Evolutionary conservation across 2,113 vertebrate species (phyloP).

Genomic region (Rhinoptilus africanus): DNA sequence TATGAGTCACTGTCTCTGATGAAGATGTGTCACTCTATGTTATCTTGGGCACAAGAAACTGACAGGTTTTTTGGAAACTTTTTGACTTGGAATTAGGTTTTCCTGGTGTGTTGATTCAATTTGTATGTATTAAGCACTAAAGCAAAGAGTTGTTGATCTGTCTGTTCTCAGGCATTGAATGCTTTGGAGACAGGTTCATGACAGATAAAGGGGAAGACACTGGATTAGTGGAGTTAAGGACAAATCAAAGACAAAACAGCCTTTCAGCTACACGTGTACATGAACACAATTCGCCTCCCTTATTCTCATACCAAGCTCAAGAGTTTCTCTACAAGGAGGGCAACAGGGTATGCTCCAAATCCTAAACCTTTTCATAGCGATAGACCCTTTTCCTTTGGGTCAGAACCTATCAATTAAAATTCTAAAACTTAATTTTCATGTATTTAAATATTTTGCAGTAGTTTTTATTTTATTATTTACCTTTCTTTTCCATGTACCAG

Average conservation of each 20-base stretch:
- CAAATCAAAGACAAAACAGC: not conserved
- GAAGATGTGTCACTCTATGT: slow-evolving; percentile 1
- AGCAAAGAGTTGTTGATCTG: not conserved
- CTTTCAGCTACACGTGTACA: not conserved
- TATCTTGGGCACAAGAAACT: not conserved
- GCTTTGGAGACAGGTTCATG: not conserved
- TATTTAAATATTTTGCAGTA: not conserved
- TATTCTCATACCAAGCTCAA: not conserved
- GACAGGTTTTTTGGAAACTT: not conserved
- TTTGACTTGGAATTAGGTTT: not conserved
- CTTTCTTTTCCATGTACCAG: not conserved
- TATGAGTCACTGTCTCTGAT: slow-evolving; percentile 30
- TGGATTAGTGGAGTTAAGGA: not conserved
- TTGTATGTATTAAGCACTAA: not conserved
- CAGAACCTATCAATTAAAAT: not conserved
- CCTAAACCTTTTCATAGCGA: not conserved
- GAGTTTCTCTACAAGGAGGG: not conserved
- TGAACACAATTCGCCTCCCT: accelerated
- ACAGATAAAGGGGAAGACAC: not conserved
- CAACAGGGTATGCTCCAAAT: not conserved
- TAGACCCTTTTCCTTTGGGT: not conserved
- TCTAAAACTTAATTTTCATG: not conserved
- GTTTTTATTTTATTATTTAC: not conserved
- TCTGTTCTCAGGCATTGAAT: not conserved
- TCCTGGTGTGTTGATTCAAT: not conserved